Conservation (phyloP, 1,140 invertebrate genomes). For the Pseudomyrmex cubaensis region DNA sequence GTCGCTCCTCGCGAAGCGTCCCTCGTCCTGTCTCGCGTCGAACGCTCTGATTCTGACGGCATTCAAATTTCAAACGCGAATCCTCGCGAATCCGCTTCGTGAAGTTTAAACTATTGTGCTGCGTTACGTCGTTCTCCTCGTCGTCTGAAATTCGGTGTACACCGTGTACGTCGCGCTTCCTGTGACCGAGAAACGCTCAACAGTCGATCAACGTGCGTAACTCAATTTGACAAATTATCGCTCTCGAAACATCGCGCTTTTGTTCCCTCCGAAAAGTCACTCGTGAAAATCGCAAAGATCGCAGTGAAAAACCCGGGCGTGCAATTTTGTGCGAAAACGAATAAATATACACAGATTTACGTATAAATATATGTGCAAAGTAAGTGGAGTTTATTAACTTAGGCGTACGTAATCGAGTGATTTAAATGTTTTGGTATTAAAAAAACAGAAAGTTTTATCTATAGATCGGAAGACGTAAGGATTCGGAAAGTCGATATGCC, state of each 20-base stretch:
- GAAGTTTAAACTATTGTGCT: neutral
- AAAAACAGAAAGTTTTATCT: neutral
- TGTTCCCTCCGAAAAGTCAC: neutral
- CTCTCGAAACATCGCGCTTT: neutral
- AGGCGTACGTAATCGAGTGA: neutral
- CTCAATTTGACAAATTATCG: neutral
- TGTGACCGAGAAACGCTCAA: neutral
- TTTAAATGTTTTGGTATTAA: neutral
- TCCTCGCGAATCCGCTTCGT: neutral
- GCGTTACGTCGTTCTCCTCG: neutral
- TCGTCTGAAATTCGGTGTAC: conserved; percentile 25
- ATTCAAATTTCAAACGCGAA: conserved; percentile 28
- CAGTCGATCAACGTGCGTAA: conserved; percentile 22
- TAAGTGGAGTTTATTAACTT: conserved; percentile 3
- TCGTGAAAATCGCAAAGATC: neutral
- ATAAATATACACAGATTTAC: too few species aligned
- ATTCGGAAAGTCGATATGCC: neutral
- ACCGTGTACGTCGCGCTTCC: neutral
- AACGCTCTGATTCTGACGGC: neutral
- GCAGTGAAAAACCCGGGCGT: too few species aligned
- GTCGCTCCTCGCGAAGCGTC: conserved; percentile 58
- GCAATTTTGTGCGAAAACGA: too few species aligned
- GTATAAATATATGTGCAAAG: neutral
- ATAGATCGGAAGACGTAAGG: neutral
- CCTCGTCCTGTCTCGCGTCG: conserved; percentile 38